These are phyloP conservation scores for Graphium colonna DNA, from an alignment of 2,888 invertebrate genomes.

Conservation along the genomic window DNA sequence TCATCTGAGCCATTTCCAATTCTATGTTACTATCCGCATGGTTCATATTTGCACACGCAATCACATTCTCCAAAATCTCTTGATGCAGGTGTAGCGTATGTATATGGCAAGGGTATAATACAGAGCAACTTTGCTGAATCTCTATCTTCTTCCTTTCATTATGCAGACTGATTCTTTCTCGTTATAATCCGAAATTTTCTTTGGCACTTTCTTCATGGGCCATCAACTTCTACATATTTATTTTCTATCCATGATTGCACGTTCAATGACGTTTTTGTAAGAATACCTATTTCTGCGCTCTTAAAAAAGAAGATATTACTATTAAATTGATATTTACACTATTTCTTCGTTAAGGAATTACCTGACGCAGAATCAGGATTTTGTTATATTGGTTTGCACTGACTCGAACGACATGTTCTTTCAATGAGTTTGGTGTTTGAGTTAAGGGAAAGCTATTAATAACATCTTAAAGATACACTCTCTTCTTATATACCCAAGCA, in stretches of 20 bases:
- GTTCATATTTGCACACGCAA: slow-evolving; percentile 44
- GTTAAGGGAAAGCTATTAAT: too few species aligned
- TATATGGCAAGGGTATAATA: slow-evolving; percentile 50
- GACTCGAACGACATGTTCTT: too few species aligned
- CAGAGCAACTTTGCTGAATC: slow-evolving; percentile 58
- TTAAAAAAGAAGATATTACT: too few species aligned
- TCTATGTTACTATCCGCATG: slow-evolving; percentile 58
- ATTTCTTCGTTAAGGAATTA: too few species aligned
- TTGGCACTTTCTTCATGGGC: slow-evolving; percentile 76
- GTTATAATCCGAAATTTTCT: slow-evolving; percentile 80
- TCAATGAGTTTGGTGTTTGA: too few species aligned
- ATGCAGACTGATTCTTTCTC: slow-evolving; percentile 78
- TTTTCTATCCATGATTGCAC: slow-evolving; percentile 80
- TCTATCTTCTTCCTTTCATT: slow-evolving; percentile 74
- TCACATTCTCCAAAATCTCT: slow-evolving; percentile 54
- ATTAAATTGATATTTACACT: too few species aligned
- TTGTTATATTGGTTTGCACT: too few species aligned
- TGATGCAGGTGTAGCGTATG: slow-evolving; percentile 46
- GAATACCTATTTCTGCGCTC: slow-evolving; percentile 69
- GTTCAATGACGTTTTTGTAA: slow-evolving; percentile 78
- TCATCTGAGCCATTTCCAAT: slow-evolving; percentile 59
- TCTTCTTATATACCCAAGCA: too few species aligned
- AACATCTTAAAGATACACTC: too few species aligned
- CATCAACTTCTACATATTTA: slow-evolving; percentile 77
- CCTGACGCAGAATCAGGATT: too few species aligned